Evolutionary conservation across 2,113 vertebrate species (phyloP).

Genomic region (Sardina pilchardus): DNA sequence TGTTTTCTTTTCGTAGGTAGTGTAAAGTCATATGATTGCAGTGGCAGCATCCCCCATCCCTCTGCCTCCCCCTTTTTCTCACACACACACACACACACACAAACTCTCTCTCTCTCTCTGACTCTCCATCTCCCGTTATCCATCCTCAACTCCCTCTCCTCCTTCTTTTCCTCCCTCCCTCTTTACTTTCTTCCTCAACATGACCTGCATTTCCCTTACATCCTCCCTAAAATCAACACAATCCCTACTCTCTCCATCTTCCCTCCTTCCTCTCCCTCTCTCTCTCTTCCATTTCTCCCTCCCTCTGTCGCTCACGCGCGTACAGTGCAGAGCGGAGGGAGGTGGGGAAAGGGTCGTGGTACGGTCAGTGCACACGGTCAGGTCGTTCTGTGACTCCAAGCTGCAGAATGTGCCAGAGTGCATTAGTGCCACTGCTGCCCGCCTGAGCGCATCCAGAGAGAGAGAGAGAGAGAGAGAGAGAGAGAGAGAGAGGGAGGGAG

Average conservation of each 20-base stretch:
- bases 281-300: conserved; percentile 22
- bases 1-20: neutral
- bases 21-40: neutral
- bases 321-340: conserved; percentile 31
- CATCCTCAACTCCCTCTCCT: neutral
- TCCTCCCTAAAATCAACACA: neutral
- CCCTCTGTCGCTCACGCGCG: conserved; percentile 4
- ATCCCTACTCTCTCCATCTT: neutral
- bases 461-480: conserved; percentile 43
- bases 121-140: neutral
- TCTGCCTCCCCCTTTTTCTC: neutral
- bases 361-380: conserved; percentile 70
- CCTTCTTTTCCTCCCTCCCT: neutral
- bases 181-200: neutral
- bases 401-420: conserved; percentile 73
- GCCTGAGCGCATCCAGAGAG: conserved; percentile 56
- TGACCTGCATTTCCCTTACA: neutral
- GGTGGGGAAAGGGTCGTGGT: conserved; percentile 57
- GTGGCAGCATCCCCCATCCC: neutral
- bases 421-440: conserved; percentile 71
- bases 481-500: conserved; percentile 2
- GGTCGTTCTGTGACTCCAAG: conserved; percentile 68
- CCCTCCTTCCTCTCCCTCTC: neutral
- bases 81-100: no score
- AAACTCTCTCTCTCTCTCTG: neutral